Evolutionary conservation across 2,888 invertebrate species (phyloP), one percentile per base, ranked within the genome.

Genomic region (Eristalis intricaria): DNA sequence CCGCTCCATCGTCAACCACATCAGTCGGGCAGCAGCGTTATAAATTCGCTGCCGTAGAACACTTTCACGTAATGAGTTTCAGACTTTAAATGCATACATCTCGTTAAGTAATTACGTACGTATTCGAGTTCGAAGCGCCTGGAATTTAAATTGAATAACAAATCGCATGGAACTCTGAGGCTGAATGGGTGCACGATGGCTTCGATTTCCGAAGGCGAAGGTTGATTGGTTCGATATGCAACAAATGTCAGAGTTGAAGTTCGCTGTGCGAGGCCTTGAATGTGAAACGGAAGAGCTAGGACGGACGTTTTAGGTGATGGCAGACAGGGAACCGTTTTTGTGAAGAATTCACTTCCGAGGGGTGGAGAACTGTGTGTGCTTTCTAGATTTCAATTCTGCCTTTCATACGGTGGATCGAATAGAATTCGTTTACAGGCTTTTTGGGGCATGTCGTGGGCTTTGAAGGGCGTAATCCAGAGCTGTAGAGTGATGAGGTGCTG

Each of bases 81-180:
- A 13, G 35, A 58, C 38, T 35, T 65, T 50, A 50, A 50, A 50
- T 26, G 65, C 22, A 13, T 50, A 32, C 64, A 58, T 40, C 38
- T 66, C 29, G 40, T 75, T 66, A 60, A 60, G 38, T 66, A 60
- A 65, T 75, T 75, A 65, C 50, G n/a, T 50, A 50, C 50, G 50
- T 50, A 50, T 50, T n/a, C 19, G 19, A 29, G 65, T 75, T 75
- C 38, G 50, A 56, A 43, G 64, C 43, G 56, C 4, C 58, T n/a
- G 26, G 38, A 65, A 40, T 56, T 58, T 38, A 15, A 26, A 64
- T 56, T 32, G 22, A 32, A 50, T 23, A 43, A 35, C 56, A 32
- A 15, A 73, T 35, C 61, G 15, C 50, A n/a, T 38, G 38, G 32
- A 19, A 35, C 50, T 65, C 56, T 50, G 8, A 50, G 50, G 50